Evolutionary conservation across 1,140 invertebrate species (phyloP), one percentile per base, ranked within the genome.

Genomic region (Leptinotarsa texana): DNA sequence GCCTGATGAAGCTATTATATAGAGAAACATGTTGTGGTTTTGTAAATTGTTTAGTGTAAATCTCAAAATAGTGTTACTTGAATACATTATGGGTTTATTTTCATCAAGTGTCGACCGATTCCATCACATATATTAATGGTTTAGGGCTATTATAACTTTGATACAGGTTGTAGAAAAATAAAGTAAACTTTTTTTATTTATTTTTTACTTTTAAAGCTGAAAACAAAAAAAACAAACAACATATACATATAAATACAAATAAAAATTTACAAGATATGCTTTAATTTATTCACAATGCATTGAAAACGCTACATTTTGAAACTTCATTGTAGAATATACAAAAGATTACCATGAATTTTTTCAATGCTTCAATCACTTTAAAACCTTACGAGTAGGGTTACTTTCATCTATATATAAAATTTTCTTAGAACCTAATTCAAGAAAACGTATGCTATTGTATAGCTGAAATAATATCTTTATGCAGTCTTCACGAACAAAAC

Each of bases 181-280:
- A 42, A 11, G 33, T 8, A 42, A 3, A 42, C 33, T 42, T 33
- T 42, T 57, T 57, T 57, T 57, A 57, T 57, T 57, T n/a, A 57
- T 18, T 18, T 57, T 65, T 65, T 65, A 65, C 27, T 24, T 65
- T 65, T 33, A 65, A 65, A 65, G 63, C 63, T 65, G 27, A 65
- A 65, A 65, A 65, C 63, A 65, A 65, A 65, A 21, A 27, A 65
- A 65, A 65, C 63, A 65, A 65, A 65, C 63, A 65, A 65, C 63
- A 65, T 65, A 65, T 65, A 65, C 63, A 65, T 65, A 65, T 65
- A 65, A 65, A 65, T 65, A 65, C 22, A 65, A 65, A 65, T 18
- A 18, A 65, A 65, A 65, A 65, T 65, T 18, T 65, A 65, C 63
- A 65, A 65, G 27, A 65, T 65, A 65, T 65, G 15, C 18, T 33